phyloP scores from a whole-genome alignment of 2,888 invertebrate genomes.

The Brenthis hecate region DNA sequence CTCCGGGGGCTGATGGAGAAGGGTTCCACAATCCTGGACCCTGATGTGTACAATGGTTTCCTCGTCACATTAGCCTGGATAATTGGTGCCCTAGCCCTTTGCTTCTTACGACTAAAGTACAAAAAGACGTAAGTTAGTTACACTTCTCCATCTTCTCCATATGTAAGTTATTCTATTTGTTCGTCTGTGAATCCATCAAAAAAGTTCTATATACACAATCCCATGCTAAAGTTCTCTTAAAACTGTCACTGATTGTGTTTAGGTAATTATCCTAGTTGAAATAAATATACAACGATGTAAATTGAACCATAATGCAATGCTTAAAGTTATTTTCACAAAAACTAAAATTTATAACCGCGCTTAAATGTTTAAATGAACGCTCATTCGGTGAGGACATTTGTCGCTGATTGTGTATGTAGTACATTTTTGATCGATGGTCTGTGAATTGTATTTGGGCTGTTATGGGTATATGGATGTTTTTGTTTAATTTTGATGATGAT shows the following conservation, averaged over 20 bases:
- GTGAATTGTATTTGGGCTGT: background rate
- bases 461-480: too few species aligned
- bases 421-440: background rate
- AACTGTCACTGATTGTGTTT: background rate
- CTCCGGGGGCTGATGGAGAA: slow-evolving; percentile 89
- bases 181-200: background rate
- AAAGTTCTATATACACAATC: too few species aligned
- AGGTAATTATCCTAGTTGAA: background rate
- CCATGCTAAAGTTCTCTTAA: too few species aligned
- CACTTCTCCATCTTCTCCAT: background rate
- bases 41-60: slow-evolving; percentile 88
- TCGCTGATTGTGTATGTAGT: too few species aligned
- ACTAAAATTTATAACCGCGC: too few species aligned
- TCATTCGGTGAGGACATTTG: too few species aligned
- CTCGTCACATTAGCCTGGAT: slow-evolving; percentile 86
- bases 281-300: background rate
- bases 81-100: slow-evolving; percentile 78
- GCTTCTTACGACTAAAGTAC: slow-evolving; percentile 74
- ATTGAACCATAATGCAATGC: too few species aligned
- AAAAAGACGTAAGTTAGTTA: slow-evolving; percentile 54
- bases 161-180: background rate
- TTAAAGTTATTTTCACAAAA: too few species aligned
- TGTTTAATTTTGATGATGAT: too few species aligned
- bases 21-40: slow-evolving; percentile 86
- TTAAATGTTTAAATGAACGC: too few species aligned